phyloP scores from a whole-genome alignment of 2,113 vertebrate species.

The Stictonetta naevosa region DNA sequence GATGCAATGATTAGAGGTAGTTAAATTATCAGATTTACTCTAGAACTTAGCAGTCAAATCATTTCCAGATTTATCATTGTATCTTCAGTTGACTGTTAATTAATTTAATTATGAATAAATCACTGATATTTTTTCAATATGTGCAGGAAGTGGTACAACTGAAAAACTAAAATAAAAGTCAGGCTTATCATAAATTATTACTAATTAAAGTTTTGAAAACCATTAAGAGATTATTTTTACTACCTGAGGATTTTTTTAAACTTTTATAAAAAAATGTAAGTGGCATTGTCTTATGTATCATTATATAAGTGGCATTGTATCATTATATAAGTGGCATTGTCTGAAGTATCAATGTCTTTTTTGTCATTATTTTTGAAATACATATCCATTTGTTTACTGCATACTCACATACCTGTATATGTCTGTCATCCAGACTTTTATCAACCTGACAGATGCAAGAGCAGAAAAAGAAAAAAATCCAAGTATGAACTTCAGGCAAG shows the following conservation, averaged over 20 bases:
- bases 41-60: neutral
- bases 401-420: neutral
- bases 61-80: neutral
- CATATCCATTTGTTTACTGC: neutral
- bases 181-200: neutral
- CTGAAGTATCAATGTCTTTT: neutral
- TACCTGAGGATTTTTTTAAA: neutral
- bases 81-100: neutral
- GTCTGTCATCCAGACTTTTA: neutral
- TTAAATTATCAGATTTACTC: neutral
- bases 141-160: neutral
- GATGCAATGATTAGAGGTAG: neutral
- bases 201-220: neutral
- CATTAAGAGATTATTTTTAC: neutral
- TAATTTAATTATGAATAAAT: neutral
- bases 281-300: too few species aligned
- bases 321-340: neutral
- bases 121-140: neutral
- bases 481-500: neutral
- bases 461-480: neutral
- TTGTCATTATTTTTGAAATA: neutral
- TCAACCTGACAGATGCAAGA: neutral
- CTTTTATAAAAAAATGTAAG: neutral
- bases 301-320: too few species aligned
- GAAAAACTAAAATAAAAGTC: neutral